phyloP scores from a whole-genome alignment of 2,888 invertebrate species.

The Cataglyphis albicans region DNA sequence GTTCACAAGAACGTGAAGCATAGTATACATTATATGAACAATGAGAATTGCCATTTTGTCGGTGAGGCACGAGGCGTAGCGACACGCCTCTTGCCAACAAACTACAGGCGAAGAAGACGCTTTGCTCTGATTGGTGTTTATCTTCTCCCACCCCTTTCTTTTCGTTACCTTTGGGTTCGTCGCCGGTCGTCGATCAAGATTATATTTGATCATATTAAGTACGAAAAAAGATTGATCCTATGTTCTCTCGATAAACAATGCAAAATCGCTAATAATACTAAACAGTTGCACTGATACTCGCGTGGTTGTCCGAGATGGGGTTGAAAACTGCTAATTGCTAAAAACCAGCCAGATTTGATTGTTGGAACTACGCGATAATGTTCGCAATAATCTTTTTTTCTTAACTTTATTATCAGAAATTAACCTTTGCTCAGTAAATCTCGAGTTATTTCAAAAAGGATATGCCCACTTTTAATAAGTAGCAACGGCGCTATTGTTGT shows the following conservation, averaged over 20 bases:
- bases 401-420: neutral
- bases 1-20: neutral
- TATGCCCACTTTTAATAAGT: neutral
- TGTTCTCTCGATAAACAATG: neutral
- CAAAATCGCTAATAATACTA: slow-evolving; percentile 22
- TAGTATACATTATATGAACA: slow-evolving; percentile 17
- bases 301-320: neutral
- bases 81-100: slow-evolving; percentile 46
- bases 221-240: slow-evolving; percentile 4
- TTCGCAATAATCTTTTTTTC: neutral
- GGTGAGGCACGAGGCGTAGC: slow-evolving; percentile 45
- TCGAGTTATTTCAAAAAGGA: neutral
- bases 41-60: slow-evolving; percentile 53
- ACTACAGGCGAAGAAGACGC: slow-evolving; percentile 21
- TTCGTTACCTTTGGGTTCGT: neutral
- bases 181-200: slow-evolving; percentile 23
- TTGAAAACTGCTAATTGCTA: neutral
- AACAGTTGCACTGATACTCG: neutral
- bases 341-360: neutral
- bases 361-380: neutral
- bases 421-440: neutral
- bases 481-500: neutral
- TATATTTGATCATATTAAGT: slow-evolving; percentile 29
- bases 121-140: slow-evolving; percentile 46
- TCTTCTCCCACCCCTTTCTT: slow-evolving; percentile 9